phyloP scores from a whole-genome alignment of 2,113 vertebrate genomes.

The Macquaria australasica region DNA sequence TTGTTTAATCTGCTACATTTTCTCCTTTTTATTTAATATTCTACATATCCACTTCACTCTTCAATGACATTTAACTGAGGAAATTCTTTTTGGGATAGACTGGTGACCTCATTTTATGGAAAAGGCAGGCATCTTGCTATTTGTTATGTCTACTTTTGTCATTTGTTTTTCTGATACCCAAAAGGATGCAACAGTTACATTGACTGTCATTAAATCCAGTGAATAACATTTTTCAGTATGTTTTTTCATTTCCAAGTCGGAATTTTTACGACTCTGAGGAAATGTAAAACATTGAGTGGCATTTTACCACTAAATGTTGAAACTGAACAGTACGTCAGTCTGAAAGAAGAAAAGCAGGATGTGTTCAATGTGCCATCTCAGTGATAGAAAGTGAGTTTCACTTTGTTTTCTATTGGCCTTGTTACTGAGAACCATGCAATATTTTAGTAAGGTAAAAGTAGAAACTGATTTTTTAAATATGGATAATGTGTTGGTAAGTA shows the following conservation, averaged over 20 bases:
- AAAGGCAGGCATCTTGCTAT: too few species aligned
- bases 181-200: background rate
- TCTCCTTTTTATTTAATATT: background rate
- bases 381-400: background rate
- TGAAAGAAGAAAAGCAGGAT: too few species aligned
- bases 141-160: background rate
- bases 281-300: background rate
- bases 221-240: too few species aligned
- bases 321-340: background rate
- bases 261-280: background rate
- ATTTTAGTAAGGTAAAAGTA: background rate
- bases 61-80: background rate
- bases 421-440: background rate
- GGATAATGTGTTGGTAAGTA: background rate
- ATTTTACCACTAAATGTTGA: background rate
- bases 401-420: background rate
- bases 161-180: background rate
- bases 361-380: background rate
- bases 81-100: background rate
- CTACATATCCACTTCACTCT: background rate
- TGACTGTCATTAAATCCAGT: background rate
- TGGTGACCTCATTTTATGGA: too few species aligned
- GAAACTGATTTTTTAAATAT: background rate
- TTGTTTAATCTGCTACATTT: background rate
- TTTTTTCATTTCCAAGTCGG: too few species aligned